These are phyloP conservation scores for Aphrophora alni DNA, from an alignment of 2,888 invertebrate species.

Conservation along the genomic window DNA sequence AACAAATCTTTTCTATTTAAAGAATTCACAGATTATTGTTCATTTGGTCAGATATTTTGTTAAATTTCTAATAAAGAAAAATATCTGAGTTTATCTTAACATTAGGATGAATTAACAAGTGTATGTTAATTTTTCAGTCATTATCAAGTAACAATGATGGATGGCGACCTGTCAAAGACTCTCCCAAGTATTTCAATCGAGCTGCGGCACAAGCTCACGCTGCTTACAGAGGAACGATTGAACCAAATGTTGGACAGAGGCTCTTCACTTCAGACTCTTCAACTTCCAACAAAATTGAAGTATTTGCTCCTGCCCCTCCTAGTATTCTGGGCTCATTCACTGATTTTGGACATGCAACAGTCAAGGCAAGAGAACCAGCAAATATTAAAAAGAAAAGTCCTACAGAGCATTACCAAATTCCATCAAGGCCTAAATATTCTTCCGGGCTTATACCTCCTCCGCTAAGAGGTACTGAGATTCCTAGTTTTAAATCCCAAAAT, in stretches of 20 bases:
- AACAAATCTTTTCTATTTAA: too few relatives aligned
- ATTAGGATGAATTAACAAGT: too few relatives aligned
- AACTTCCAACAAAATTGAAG: conserved; percentile 42
- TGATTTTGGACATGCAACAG: conserved; percentile 64
- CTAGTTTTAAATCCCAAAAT: neutral
- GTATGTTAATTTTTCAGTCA: conserved; percentile 22
- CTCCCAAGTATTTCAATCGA: neutral
- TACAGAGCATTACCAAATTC: conserved; percentile 24
- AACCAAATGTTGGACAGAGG: conserved; percentile 26
- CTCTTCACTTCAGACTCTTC: conserved; percentile 20
- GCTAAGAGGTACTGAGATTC: conserved; percentile 4
- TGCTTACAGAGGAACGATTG: neutral
- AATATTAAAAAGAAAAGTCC: conserved; percentile 60
- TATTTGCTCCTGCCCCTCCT: conserved; percentile 50
- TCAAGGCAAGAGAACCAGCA: conserved; percentile 62
- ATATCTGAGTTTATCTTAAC: too few relatives aligned
- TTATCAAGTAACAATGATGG: conserved; percentile 14
- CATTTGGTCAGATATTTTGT: too few relatives aligned
- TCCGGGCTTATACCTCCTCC: conserved; percentile 30
- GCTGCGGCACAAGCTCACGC: neutral
- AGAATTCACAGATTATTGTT: too few relatives aligned
- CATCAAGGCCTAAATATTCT: conserved; percentile 31
- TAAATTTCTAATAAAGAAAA: too few relatives aligned
- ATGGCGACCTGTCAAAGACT: conserved; percentile 31
- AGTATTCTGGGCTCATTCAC: conserved; percentile 63